These are phyloP conservation scores for Muscicapa comitata DNA, from an alignment of 2,797 vertebrate species.

Conservation along the genomic window DNA sequence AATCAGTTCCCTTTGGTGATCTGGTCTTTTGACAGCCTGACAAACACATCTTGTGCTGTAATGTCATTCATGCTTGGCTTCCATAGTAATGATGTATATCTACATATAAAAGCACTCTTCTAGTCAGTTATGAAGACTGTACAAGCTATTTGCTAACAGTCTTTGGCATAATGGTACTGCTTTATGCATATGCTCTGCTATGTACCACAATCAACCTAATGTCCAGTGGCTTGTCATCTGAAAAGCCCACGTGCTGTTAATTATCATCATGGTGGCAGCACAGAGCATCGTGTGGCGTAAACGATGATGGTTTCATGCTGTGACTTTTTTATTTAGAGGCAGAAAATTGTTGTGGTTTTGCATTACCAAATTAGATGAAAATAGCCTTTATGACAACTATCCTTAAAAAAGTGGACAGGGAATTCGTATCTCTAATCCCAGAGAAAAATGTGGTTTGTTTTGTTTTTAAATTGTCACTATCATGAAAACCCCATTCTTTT, in stretches of 20 bases:
- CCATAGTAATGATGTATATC: conserved; percentile 10
- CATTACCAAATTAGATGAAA: not conserved
- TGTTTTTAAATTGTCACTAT: not conserved
- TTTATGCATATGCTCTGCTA: not conserved
- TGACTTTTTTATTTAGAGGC: not conserved
- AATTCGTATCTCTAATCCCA: not conserved
- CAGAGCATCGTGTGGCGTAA: not conserved
- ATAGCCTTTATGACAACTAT: not conserved
- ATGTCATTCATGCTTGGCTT: conserved; percentile 52
- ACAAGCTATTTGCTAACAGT: conserved; percentile 15
- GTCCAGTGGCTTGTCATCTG: conserved; percentile 31
- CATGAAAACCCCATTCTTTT: not conserved
- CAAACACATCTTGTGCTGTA: conserved; percentile 35
- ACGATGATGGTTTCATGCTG: not conserved
- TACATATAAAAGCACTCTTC: conserved; percentile 30
- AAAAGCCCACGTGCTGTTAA: not conserved
- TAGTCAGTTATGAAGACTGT: not conserved
- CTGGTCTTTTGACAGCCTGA: conserved; percentile 41
- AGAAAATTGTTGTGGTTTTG: not conserved
- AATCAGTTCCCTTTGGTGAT: conserved; percentile 32
- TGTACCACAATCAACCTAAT: conserved; percentile 16
- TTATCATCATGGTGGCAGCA: not conserved
- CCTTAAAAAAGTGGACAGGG: not conserved
- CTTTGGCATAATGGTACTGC: not conserved
- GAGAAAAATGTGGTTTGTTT: not conserved